phyloP scores from a whole-genome alignment of 1,140 invertebrate genomes.

The Whitmania pigra region DNA sequence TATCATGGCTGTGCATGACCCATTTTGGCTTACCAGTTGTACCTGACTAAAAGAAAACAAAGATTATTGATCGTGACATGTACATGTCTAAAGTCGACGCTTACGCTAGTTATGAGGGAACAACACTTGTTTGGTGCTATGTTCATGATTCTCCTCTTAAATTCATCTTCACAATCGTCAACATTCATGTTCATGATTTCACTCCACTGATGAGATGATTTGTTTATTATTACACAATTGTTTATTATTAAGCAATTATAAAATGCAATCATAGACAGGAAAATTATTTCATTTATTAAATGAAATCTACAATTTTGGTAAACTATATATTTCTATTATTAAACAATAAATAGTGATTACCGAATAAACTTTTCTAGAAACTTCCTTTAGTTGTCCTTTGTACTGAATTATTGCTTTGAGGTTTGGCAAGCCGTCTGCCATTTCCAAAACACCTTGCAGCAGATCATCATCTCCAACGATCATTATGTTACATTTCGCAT shows the following conservation, averaged over 20 bases:
- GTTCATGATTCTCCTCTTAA: constrained; percentile 54
- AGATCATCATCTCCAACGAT: too few species aligned
- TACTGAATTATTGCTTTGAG: constrained; percentile 72
- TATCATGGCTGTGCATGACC: constrained; percentile 75
- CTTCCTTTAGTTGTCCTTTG: constrained; percentile 51
- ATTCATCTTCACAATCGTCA: constrained; percentile 52
- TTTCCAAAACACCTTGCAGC: too few species aligned
- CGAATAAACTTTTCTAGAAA: constrained; percentile 8
- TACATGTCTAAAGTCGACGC: too few species aligned
- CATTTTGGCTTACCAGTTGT: constrained; percentile 75
- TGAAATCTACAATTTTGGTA: too few species aligned
- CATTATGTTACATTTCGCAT: too few species aligned
- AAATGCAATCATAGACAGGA: too few species aligned
- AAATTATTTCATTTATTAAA: too few species aligned
- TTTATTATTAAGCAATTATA: too few species aligned
- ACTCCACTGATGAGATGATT: not conserved
- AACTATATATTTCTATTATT: too few species aligned
- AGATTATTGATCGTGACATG: constrained; percentile 34
- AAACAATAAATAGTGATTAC: not conserved
- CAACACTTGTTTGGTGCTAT: constrained; percentile 72
- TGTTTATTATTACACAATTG: too few species aligned
- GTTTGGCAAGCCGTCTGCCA: not conserved
- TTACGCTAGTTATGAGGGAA: constrained; percentile 69
- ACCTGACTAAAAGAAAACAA: constrained; percentile 51
- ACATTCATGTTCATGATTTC: constrained; percentile 51